These are phyloP conservation scores for Echinops telfairi DNA, from an alignment of 2,113 vertebrate species.

Conservation along the genomic window DNA sequence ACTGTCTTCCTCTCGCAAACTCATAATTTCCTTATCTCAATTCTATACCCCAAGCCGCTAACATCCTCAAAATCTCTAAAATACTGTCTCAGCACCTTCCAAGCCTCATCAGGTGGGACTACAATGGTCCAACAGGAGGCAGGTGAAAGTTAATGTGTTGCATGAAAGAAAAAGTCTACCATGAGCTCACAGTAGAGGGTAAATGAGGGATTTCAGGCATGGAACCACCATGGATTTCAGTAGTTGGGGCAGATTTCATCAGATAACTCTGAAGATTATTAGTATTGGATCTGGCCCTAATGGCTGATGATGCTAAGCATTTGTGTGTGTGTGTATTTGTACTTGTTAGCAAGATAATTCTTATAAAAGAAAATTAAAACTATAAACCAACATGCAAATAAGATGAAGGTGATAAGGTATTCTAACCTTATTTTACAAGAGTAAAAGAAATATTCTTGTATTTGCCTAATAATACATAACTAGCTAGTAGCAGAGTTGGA, in stretches of 20 bases:
- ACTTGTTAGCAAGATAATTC: no score
- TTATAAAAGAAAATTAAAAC: no score
- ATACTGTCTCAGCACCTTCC: slow-evolving; percentile 28
- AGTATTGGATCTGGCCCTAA: not conserved
- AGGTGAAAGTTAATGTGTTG: slow-evolving; percentile 27
- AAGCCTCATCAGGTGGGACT: slow-evolving; percentile 9
- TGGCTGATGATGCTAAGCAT: no score
- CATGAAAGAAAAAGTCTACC: slow-evolving; percentile 7
- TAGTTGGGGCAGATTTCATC: slow-evolving; percentile 1
- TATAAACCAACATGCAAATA: no score
- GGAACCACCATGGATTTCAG: not conserved
- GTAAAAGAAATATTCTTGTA: no score
- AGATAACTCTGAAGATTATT: not conserved
- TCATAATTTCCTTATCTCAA: not conserved
- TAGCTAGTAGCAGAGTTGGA: no score
- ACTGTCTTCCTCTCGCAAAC: slow-evolving; percentile 44
- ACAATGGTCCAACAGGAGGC: slow-evolving; percentile 30
- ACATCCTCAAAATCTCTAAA: slow-evolving; percentile 32
- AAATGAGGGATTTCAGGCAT: not conserved
- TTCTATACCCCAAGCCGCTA: not conserved
- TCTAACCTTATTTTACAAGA: no score
- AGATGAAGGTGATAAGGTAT: no score
- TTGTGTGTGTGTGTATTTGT: no score
- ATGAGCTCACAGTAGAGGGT: slow-evolving; percentile 26
- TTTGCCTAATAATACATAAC: no score